Evolutionary conservation across 2,888 invertebrate genomes (phyloP), one percentile per base, ranked within the genome.

Genomic region (Spicauda simplicius): DNA sequence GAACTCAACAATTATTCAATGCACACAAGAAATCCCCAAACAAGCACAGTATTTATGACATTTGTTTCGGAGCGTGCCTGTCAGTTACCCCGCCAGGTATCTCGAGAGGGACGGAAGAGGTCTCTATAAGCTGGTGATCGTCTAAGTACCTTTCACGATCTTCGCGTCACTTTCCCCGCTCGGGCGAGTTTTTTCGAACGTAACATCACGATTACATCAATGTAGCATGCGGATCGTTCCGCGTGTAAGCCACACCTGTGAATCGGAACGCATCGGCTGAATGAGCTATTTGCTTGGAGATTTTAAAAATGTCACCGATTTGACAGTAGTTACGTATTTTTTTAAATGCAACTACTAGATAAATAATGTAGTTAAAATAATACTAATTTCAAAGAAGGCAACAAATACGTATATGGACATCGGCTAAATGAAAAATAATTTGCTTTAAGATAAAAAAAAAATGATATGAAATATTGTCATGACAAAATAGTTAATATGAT

Each of bases 131-230:
- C 71, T 81, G 88, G 91, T 83, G 80, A 82, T 83, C 80, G 80
- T 78, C 76, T 84, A 81, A 87, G 90, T 91, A 89, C 92, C 91
- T 91, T 92, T 91, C 91, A 90, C 91, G 91, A 88, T 90, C 86
- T 90, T 83, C 83, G 83, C 81, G 89, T 91, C 92, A 91, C 92
- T 92, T 91, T 92, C 92, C 87, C 91, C 88, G 89, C 86, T 89
- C 85, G 80, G 82, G 83, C 86, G 87, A 86, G 86, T 90, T 91
- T 91, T 91, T 91, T 90, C 85, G 83, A 88, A 88, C 89, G 90
- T 90, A 90, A 91, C 85, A 80, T 80, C 75, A 80, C 81, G 87
- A 87, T 92, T 91, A 91, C 91, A 91, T 91, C 90, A 91, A 91
- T 89, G 87, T 86, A 81, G 86, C 87, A 87, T 87, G 88, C 82